phyloP scores from a whole-genome alignment of 2,113 vertebrate genomes.

The Muscicapa adusta region DNA sequence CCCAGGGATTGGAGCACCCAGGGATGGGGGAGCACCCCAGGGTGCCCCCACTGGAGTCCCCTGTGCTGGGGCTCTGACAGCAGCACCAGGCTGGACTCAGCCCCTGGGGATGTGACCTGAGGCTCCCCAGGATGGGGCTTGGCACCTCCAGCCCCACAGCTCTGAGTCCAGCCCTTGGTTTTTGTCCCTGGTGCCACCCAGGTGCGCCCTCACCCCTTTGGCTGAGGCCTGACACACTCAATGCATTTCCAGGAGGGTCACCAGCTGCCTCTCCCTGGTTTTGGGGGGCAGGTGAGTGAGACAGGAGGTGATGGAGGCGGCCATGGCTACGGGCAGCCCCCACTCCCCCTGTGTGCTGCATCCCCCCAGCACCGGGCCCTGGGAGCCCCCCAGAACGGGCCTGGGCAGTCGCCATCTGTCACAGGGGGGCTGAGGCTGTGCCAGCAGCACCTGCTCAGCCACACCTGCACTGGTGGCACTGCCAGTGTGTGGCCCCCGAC shows the following conservation, averaged over 20 bases:
- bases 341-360: fast-evolving
- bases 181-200: neutral
- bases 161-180: fast-evolving
- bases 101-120: fast-evolving
- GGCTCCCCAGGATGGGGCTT: fast-evolving
- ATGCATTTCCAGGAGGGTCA: neutral
- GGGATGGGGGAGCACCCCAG: fast-evolving
- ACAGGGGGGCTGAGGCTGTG: neutral
- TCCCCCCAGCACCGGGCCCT: neutral
- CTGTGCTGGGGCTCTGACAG: fast-evolving
- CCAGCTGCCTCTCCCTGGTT: fast-evolving
- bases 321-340: fast-evolving
- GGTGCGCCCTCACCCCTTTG: fast-evolving
- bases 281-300: fast-evolving
- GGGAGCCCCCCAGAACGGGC: neutral
- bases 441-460: slow-evolving; percentile 31
- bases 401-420: slow-evolving; percentile 31
- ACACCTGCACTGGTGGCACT: neutral
- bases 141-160: neutral
- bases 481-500: fast-evolving
- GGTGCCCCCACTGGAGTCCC: neutral
- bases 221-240: neutral
- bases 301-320: fast-evolving
- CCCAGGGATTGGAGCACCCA: neutral
- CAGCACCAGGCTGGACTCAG: fast-evolving